A percentile compares a stretch with the other conserved stretches of the same genome.
Conservation (phyloP, 2,113 vertebrate species). For the Galeopterus variegatus region DNA sequence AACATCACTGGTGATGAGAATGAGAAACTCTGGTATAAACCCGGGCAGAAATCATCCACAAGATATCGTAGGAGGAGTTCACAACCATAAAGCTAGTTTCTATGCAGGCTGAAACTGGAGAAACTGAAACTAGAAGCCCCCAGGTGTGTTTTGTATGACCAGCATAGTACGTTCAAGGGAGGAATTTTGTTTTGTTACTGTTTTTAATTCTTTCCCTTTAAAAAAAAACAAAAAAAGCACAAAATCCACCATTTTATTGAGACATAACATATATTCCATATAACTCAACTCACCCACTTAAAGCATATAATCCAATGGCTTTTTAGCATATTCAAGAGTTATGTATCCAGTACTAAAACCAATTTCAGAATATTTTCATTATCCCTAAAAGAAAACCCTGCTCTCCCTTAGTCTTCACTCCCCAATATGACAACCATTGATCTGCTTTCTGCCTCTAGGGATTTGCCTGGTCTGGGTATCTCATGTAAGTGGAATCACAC, state of each 20-base stretch:
- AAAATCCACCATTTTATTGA: too few relatives aligned
- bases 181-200: background rate
- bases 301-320: background rate
- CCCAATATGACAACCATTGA: background rate
- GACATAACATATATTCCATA: background rate
- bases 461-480: background rate
- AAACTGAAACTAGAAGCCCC: background rate
- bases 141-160: background rate
- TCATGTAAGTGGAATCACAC: background rate
- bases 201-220: background rate
- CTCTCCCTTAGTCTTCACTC: background rate
- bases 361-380: too few relatives aligned
- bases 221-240: background rate
- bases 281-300: background rate
- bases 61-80: fast-evolving
- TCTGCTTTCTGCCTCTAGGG: background rate
- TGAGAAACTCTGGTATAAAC: background rate
- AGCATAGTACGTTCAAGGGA: too few relatives aligned
- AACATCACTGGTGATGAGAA: fast-evolving
- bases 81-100: background rate
- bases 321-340: background rate
- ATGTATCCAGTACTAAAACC: background rate
- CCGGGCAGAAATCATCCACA: background rate
- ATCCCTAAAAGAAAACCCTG: background rate
- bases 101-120: background rate